phyloP scores from a whole-genome alignment of 2,113 vertebrate species.

The Kobus ellipsiprymnus region DNA sequence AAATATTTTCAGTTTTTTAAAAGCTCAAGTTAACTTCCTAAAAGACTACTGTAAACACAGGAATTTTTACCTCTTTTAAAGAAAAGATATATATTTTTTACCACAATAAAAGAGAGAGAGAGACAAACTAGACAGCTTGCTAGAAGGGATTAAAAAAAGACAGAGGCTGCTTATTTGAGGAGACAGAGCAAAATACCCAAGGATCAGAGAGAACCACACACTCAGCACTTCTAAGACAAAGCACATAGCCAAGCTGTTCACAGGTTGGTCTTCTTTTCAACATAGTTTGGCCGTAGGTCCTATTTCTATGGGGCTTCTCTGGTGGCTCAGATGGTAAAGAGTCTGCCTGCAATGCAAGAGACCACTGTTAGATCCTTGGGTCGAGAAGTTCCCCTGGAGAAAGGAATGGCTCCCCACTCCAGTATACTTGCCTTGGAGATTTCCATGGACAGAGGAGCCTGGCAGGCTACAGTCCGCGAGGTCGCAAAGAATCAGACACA shows the following conservation, averaged over 20 bases:
- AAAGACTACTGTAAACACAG: not conserved
- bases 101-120: not conserved
- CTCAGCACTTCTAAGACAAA: not conserved
- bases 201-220: not conserved
- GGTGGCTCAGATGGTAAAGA: not conserved
- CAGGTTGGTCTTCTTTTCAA: not conserved
- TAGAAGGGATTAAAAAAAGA: not conserved
- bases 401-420: not conserved
- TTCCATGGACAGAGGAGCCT: not conserved
- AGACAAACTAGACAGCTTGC: not conserved
- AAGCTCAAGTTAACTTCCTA: not conserved
- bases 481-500: not conserved
- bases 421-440: not conserved
- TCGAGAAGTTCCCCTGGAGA: not conserved
- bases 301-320: not conserved
- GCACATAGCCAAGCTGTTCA: not conserved
- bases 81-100: not conserved
- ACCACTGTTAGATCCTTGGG: not conserved
- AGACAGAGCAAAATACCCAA: not conserved
- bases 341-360: not conserved
- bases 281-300: not conserved
- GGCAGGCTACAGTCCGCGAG: not conserved
- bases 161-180: not conserved
- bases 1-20: not conserved
- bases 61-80: not conserved